Percentiles rank a stretch among this genome's conserved stretches.
Evolutionary conservation across 2,888 invertebrate species (phyloP).

Genomic region (Lepidochrysops patricia): DNA sequence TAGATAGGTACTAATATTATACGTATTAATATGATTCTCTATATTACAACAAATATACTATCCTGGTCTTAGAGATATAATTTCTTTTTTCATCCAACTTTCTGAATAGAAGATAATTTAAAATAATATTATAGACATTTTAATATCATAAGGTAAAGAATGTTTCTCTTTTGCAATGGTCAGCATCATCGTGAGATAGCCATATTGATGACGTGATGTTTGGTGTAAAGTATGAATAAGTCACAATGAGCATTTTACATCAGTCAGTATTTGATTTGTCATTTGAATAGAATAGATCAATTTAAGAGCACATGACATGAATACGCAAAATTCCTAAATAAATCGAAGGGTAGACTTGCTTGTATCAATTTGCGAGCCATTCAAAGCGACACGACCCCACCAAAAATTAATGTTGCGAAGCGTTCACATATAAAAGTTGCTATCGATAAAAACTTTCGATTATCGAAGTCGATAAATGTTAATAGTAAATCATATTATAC

Average conservation of each 20-base stretch:
- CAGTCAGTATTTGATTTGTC: conserved; percentile 30
- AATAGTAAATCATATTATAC: too few species aligned
- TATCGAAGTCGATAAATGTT: neutral
- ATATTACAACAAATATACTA: too few species aligned
- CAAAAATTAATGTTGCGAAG: conserved; percentile 26
- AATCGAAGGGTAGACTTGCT: conserved; percentile 51
- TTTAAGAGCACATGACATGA: conserved; percentile 41
- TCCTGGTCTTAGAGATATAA: too few species aligned
- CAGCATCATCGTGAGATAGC: too few species aligned
- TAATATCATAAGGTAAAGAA: too few species aligned
- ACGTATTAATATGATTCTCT: too few species aligned
- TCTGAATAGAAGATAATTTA: neutral
- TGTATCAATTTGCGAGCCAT: conserved; percentile 60
- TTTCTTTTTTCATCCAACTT: too few species aligned
- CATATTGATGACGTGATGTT: neutral
- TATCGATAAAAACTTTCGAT: conserved; percentile 21
- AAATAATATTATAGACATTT: too few species aligned
- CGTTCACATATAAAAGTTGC: conserved; percentile 2
- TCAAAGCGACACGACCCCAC: conserved; percentile 41
- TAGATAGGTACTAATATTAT: too few species aligned
- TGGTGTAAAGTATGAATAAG: conserved; percentile 12
- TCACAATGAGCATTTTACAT: conserved; percentile 13
- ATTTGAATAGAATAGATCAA: conserved; percentile 33
- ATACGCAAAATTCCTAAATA: conserved; percentile 61
- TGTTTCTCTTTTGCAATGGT: too few species aligned